A percentile compares a stretch with the other conserved stretches of the same genome.
Evolutionary conservation across 2,113 vertebrate genomes (phyloP).

Genomic region (Hippocampus comes): DNA sequence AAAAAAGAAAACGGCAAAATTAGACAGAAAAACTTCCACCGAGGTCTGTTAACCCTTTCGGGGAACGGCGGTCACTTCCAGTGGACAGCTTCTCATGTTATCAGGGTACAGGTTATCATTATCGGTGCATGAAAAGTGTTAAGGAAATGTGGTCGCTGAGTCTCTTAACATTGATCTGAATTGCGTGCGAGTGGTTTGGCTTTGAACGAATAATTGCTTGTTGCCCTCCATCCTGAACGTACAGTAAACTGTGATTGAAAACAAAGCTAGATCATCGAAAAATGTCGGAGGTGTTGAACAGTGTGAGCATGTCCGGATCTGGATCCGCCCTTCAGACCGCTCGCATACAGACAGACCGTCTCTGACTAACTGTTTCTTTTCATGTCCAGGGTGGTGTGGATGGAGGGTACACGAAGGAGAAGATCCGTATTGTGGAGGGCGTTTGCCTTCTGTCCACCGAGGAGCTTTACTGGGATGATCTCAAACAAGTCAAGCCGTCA

Average conservation of each 20-base stretch:
- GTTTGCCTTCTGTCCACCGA: slow-evolving; percentile 91
- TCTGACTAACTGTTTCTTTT: background rate
- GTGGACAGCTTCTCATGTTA: no score
- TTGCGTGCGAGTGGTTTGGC: background rate
- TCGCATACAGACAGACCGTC: background rate
- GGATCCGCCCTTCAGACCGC: background rate
- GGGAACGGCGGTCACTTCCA: no score
- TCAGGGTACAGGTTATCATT: no score
- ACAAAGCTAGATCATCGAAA: background rate
- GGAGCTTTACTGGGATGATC: slow-evolving; percentile 93
- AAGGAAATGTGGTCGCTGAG: background rate
- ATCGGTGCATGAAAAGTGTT: background rate
- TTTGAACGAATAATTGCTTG: background rate
- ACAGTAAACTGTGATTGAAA: background rate
- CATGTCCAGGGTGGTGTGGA: slow-evolving; percentile 80
- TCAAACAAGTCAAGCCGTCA: slow-evolving; percentile 90
- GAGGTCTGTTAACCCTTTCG: background rate
- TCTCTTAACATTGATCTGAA: background rate
- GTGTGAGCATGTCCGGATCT: background rate
- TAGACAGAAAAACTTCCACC: background rate
- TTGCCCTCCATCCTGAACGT: background rate
- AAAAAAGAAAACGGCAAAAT: background rate
- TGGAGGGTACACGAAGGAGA: slow-evolving; percentile 90
- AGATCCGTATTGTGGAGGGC: slow-evolving; percentile 96
- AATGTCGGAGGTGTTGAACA: background rate